These are phyloP conservation scores for Sebastes miniatus DNA, from an alignment of 2,797 vertebrate species.

Conservation along the genomic window DNA sequence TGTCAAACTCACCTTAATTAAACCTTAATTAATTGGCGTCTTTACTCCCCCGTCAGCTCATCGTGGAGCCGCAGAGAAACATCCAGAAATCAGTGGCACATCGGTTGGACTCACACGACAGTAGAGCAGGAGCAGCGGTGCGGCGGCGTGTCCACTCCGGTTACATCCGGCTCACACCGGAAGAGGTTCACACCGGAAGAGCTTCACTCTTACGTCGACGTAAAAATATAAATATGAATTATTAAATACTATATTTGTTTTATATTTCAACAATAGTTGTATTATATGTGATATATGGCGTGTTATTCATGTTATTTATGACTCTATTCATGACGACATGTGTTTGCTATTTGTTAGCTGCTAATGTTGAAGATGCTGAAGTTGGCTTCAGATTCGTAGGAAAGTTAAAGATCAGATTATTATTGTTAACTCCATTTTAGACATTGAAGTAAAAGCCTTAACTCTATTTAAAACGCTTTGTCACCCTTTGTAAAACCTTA, in stretches of 20 bases:
- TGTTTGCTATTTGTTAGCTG: background rate
- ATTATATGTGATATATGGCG: background rate
- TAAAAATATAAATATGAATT: background rate
- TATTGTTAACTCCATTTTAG: background rate
- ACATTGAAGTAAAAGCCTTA: background rate
- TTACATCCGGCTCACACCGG: conserved; percentile 69
- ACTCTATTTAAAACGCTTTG: background rate
- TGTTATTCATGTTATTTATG: background rate
- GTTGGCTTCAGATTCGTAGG: background rate
- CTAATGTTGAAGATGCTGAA: background rate
- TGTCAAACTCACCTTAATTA: conserved; percentile 40
- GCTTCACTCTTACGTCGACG: background rate
- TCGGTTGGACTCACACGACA: conserved; percentile 13
- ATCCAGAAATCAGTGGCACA: conserved; percentile 25
- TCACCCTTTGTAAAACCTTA: no score
- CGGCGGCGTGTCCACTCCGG: conserved; percentile 79
- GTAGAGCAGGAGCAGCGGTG: conserved; percentile 22
- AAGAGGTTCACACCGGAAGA: conserved; percentile 30
- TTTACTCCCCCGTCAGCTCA: background rate
- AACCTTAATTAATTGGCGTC: background rate
- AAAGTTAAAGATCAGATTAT: background rate
- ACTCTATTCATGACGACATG: background rate
- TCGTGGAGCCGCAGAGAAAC: background rate
- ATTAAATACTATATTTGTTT: background rate
- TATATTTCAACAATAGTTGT: background rate